phyloP scores from a whole-genome alignment of 2,888 invertebrate species.

The Anodontia alba region DNA sequence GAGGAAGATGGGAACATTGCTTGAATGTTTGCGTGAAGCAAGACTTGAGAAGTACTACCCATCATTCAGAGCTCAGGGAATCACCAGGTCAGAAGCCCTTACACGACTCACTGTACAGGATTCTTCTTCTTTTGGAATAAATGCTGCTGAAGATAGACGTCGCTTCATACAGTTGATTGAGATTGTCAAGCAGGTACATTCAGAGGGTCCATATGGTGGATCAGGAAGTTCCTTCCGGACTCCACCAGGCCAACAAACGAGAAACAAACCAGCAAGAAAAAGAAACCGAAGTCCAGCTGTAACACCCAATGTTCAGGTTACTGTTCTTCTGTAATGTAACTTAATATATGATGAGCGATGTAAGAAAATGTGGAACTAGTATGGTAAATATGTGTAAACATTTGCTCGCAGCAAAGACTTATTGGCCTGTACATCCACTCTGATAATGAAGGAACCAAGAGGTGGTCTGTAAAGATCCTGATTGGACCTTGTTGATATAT shows the following conservation, averaged over 20 bases:
- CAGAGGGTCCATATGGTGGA: conserved; percentile 46
- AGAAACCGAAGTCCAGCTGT: conserved; percentile 65
- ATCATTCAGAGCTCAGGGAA: conserved; percentile 79
- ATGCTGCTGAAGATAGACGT: conserved; percentile 76
- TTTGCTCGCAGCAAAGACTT: too few species aligned
- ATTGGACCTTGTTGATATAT: too few species aligned
- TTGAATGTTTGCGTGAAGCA: conserved; percentile 81
- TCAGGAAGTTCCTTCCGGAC: conserved; percentile 43
- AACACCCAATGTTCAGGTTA: conserved; percentile 11
- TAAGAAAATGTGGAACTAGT: background rate
- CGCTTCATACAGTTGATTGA: conserved; percentile 81
- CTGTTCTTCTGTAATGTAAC: too few species aligned
- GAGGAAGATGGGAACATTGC: conserved; percentile 75
- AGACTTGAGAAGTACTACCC: conserved; percentile 82
- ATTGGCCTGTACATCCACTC: too few species aligned
- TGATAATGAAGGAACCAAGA: too few species aligned
- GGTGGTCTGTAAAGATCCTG: too few species aligned
- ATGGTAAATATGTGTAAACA: background rate
- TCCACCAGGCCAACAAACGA: conserved; percentile 41
- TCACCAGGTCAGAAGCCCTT: conserved; percentile 79
- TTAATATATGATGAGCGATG: too few species aligned
- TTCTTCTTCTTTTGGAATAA: conserved; percentile 78
- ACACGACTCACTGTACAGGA: conserved; percentile 79
- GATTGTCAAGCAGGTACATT: conserved; percentile 81
- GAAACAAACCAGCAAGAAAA: conserved; percentile 61